Base-by-base conservation (phyloP, 2,797 vertebrate species). In the Allobates femoralis region DNA sequence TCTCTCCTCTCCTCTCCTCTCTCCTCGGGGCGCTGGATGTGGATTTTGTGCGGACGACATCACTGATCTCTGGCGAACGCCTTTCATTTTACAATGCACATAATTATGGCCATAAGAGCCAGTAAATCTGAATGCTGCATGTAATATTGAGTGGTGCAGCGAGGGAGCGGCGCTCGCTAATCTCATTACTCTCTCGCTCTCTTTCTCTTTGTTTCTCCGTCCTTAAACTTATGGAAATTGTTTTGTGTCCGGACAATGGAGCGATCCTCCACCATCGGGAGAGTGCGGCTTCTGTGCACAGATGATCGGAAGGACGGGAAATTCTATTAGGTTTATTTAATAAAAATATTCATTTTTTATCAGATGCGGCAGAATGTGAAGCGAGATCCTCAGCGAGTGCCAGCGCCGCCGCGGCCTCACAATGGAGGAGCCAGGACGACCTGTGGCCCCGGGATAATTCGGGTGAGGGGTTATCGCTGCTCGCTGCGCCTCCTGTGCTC, bases 281-380 rank as follows among this genome's bases (percentile, higher is more conserved):
- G 0, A 83, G 83, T 90, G 88, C 3, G 83, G 41, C n/a, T 62
- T 86, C 74, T 87, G 56, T 8, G 71, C 77, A 64, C 85, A 26
- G 46, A 85, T 85, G 66, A 89, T 75, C 41, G 66, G n/a, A 51
- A 53, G 81, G 37, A 80, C 0, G 60, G 75, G 3, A 91, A 91
- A 90, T 84, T 66, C 58, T 2, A 0, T 85, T 90, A 89, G 46
- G 55, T 41, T 90, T 88, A 89, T 86, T 90, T 85, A 90, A 91
- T 89, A 86, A 60, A 77, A 88, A 84, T 74, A 66, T 67, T 55
- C 34, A 80, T 66, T 84, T 89, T 89, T 26, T 85, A 90, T 51
- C 90, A 71, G 82, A 5, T 21, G 87, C 71, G 79, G 73, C 89
- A 82, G 89, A 90, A 81, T 50, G 19, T 77, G 74, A 89, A 88